A percentile compares a stretch with the other conserved stretches of the same genome.
Evolutionary conservation across 2,888 invertebrate genomes (phyloP).

Genomic region (Latrodectus elegans): DNA sequence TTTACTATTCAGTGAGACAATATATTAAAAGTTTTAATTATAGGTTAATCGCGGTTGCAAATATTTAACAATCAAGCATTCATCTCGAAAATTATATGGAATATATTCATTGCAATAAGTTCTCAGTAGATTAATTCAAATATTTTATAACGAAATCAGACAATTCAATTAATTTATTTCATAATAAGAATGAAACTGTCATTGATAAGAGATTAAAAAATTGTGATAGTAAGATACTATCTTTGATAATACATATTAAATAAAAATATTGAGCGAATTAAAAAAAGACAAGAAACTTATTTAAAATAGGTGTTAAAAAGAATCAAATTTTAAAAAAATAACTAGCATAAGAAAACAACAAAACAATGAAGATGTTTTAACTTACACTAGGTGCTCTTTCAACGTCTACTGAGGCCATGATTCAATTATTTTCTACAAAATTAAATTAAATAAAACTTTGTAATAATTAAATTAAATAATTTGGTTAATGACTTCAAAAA

Average conservation of each 20-base stretch:
- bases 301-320: background rate
- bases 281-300: background rate
- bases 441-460: too few species aligned
- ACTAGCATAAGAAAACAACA: background rate
- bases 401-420: conserved; percentile 56
- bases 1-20: background rate
- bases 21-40: background rate
- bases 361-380: background rate
- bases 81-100: background rate
- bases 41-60: background rate
- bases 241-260: background rate
- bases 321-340: background rate
- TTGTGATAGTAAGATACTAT: background rate
- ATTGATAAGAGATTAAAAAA: background rate
- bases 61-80: background rate
- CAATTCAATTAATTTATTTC: background rate
- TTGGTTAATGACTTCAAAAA: too few species aligned
- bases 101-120: background rate
- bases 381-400: conserved; percentile 57
- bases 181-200: background rate
- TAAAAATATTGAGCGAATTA: background rate
- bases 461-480: conserved; percentile 4
- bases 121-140: background rate
- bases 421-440: background rate
- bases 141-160: background rate